A percentile compares a stretch with the other conserved stretches of the same genome.
These are phyloP conservation scores for Pelecanus crispus DNA, from an alignment of 2,113 vertebrate species.

Conservation along the genomic window DNA sequence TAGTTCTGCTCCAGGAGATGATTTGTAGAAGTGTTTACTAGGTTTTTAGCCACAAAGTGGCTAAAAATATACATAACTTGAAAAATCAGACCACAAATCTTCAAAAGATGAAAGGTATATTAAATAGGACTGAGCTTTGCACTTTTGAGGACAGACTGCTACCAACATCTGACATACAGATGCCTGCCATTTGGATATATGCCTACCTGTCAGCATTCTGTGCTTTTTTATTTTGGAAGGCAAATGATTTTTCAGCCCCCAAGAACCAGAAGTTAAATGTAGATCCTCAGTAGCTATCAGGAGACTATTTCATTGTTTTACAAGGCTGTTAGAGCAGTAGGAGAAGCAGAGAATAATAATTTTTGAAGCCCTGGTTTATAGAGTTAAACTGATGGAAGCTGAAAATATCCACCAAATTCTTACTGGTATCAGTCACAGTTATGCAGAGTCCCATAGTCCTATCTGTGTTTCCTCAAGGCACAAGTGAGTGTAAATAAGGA, in stretches of 20 bases:
- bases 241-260: rapidly evolving
- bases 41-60: not conserved
- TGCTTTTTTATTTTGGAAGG: not conserved
- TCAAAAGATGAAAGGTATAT: not conserved
- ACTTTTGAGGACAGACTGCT: not conserved
- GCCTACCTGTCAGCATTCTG: not conserved
- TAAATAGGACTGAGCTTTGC: not conserved
- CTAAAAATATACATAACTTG: not conserved
- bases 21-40: constrained; percentile 2
- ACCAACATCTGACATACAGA: not conserved
- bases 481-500: not conserved
- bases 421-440: not conserved
- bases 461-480: not conserved
- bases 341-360: not conserved
- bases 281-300: not conserved
- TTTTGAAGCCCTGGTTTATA: not conserved
- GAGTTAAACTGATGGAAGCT: rapidly evolving
- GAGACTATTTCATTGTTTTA: not conserved
- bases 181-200: not conserved
- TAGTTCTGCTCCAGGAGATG: not conserved
- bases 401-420: not conserved
- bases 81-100: not conserved
- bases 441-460: not conserved
- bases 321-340: not conserved
- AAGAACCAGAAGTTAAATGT: not conserved